Conservation (phyloP, 2,113 vertebrate genomes). For the Leptosomus discolor region DNA sequence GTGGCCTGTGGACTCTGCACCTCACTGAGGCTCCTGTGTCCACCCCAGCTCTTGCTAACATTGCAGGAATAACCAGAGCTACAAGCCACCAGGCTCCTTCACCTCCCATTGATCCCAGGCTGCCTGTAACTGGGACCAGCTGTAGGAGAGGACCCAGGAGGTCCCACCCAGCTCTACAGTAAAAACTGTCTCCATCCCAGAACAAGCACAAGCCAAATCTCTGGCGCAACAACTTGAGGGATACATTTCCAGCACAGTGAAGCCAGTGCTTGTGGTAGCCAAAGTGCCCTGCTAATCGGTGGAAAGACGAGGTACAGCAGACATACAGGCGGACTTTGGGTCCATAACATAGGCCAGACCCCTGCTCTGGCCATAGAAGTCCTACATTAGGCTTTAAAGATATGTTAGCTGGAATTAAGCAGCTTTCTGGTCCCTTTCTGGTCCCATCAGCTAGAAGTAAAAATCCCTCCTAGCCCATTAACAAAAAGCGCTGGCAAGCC, state of each 20-base stretch:
- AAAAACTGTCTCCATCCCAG: background rate
- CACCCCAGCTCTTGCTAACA: background rate
- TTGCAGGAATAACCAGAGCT: background rate
- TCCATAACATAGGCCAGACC: background rate
- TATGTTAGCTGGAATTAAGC: conserved; percentile 31
- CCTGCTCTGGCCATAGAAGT: background rate
- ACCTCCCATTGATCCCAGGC: background rate
- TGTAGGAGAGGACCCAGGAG: background rate
- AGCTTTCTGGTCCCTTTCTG: background rate
- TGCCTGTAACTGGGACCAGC: background rate
- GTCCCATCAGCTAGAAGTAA: background rate
- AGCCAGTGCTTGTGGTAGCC: background rate
- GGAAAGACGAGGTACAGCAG: background rate
- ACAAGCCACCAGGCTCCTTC: background rate
- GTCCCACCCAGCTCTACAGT: background rate
- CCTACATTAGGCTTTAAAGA: conserved; percentile 3
- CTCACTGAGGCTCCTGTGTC: background rate
- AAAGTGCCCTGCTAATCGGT: background rate
- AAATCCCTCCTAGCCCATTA: conserved; percentile 45
- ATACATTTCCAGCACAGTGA: background rate
- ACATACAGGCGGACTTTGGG: background rate
- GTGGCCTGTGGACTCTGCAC: background rate
- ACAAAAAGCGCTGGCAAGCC: conserved; percentile 35
- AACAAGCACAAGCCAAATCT: background rate
- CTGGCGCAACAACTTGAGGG: background rate